Base-by-base conservation (phyloP, 2,797 vertebrate species). In the Diglossa cyanea region DNA sequence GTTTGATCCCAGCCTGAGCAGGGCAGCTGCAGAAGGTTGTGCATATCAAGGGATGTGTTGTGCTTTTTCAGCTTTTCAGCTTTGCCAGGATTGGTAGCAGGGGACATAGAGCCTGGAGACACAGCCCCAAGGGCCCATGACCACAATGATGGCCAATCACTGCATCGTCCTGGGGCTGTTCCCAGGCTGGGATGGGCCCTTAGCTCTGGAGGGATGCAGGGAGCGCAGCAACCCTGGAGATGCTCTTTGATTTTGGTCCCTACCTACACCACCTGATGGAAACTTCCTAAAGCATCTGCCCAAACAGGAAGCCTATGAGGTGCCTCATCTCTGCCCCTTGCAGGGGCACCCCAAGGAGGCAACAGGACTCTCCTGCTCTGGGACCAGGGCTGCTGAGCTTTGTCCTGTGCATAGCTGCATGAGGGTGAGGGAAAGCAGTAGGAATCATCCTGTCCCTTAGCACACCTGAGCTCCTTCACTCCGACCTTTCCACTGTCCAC, bases 1-100 rank as follows among this genome's bases (percentile, higher is more conserved):
- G 71, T 91, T 96, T 96, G 95, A 95, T 96, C 87, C 82, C 75
- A 68, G 74, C 14, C 63, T 23, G 20, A 85, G 53, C 0, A 1
- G 63, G 57, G 53, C 5, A 8, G 78, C 75, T 95, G 76, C 70
- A 62, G 86, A 67, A 71, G 13, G 37, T 54, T 67, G 51, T 45
- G 44, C 1, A 0, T 39, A n/a, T 7, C 0, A 0, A 53, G 65
- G 31, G 33, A 21, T 37, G 53, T 93, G 92, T 93, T 92, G 86
- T 94, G 93, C 82, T 89, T 95, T 94, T 74, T 92, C 7, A 6
- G 87, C 23, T 93, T 94, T 97, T 95, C n/a, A 47, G 80, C 93
- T 94, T 93, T 73, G 48, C 48, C 66, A 67, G 48, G 35, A 51
- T 21, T n/a, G 35, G 72, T 71, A 57, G 68, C 19, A 79, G 53